Evolutionary conservation across 1,140 invertebrate species (phyloP), one percentile per base, ranked within the genome.

Genomic region (Neodiprion fabricii): DNA sequence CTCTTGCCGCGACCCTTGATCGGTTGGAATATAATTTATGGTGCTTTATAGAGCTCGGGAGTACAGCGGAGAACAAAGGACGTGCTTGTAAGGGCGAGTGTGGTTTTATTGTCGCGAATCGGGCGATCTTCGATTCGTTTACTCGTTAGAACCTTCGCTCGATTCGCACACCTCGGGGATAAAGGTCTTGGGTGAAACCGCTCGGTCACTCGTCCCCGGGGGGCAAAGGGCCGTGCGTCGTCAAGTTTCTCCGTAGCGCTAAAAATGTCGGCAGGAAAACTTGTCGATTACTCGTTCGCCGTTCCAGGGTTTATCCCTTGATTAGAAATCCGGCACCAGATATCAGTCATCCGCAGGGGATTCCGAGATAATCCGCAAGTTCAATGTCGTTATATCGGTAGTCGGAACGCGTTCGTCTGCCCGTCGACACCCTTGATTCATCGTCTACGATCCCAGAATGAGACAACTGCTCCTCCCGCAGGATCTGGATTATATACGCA

Each of bases 1-100:
- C 28, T 40, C 28, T 40, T 40, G 28, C 53, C 53, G 53, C 53
- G 53, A 17, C 53, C 53, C 11, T 61, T 61, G 53, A 61, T 61
- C 53, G 53, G n/a, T 17, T 61, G n/a, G 53, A 61, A 61, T 61
- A 61, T 61, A 61, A 61, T 61, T 61, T 61, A 61, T 61, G n/a
- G 53, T 7, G 11, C 53, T 61, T 17, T 12, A 17, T 14, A 14
- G 53, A 14, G 53, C n/a, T 14, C 28, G 2, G 28, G 28, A 40
- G 28, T 0, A 40, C 28, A 40, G 2, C 28, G 28, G 28, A 61
- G 53, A 61, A 61, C 28, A 40, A 61, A 61, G 11, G 53, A 17
- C 9, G 53, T 61, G 5, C n/a, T 40, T 40, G 5, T 40, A 40
- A 40, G 28, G 28, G 28, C 28, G 28, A 40, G 28, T 40, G 28